phyloP scores from a whole-genome alignment of 2,888 invertebrate genomes.

The Ophion slaviceki region DNA sequence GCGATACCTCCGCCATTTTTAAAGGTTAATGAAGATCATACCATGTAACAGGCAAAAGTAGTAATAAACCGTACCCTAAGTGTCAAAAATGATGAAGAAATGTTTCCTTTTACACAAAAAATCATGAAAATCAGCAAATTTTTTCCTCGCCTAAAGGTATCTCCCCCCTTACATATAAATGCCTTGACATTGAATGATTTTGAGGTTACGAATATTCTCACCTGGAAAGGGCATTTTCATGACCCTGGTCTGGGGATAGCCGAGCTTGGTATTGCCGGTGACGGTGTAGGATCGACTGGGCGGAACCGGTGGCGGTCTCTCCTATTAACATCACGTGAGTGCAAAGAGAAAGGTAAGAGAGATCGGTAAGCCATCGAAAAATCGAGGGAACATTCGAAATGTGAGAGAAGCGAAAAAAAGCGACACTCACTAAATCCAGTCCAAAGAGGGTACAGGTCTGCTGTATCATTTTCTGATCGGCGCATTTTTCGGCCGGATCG shows the following conservation, averaged over 20 bases:
- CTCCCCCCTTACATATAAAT: not conserved
- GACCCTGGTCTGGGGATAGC: conserved; percentile 95
- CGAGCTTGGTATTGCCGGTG: conserved; percentile 94
- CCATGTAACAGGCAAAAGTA: no score
- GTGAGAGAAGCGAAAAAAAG: not conserved
- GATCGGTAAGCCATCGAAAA: not conserved
- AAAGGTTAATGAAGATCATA: no score
- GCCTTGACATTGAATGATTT: not conserved
- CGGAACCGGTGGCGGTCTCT: conserved; percentile 96
- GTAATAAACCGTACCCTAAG: no score
- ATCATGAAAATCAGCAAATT: no score
- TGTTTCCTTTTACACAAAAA: no score
- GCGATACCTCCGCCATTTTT: no score
- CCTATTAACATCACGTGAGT: conserved; percentile 84
- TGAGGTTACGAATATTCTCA: conserved; percentile 72
- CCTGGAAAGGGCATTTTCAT: conserved; percentile 96
- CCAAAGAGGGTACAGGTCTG: conserved; percentile 96
- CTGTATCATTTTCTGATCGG: conserved; percentile 93
- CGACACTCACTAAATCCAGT: conserved; percentile 89
- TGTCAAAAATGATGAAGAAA: no score
- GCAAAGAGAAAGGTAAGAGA: conserved; percentile 22
- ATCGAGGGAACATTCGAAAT: not conserved
- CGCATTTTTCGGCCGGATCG: conserved; percentile 92
- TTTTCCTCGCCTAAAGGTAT: not conserved
- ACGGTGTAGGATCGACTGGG: conserved; percentile 96